A percentile compares a stretch with the other conserved stretches of the same genome.
Evolutionary conservation across 2,888 invertebrate species (phyloP).

Genomic region (Dryadula phaetusa): DNA sequence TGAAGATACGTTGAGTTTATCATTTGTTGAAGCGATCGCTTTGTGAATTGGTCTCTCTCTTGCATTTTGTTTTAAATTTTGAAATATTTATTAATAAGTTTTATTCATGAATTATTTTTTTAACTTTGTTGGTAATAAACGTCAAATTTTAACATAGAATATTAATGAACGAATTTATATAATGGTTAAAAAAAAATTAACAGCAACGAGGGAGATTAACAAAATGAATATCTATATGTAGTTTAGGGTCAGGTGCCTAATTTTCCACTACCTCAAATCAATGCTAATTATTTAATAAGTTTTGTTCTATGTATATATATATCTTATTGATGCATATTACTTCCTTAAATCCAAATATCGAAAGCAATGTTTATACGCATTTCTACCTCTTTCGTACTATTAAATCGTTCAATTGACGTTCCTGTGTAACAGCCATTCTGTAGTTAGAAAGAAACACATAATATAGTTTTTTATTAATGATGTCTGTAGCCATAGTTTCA

Average conservation of each 20-base stretch:
- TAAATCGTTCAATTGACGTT: constrained; percentile 37
- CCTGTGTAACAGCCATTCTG: constrained; percentile 37
- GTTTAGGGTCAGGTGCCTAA: constrained; percentile 28
- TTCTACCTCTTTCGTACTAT: constrained; percentile 41
- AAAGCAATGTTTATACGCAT: constrained; percentile 19
- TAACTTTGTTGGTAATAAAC: no score
- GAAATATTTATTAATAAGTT: no score
- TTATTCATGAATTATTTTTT: no score
- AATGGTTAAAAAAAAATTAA: background rate
- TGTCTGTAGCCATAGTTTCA: background rate
- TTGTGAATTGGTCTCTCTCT: background rate
- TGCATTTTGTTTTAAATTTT: background rate
- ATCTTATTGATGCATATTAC: constrained; percentile 18
- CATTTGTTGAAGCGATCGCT: background rate
- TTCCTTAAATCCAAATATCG: constrained; percentile 5
- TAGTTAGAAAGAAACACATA: constrained; percentile 11
- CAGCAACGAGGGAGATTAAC: constrained; percentile 4
- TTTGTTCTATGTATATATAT: constrained; percentile 34
- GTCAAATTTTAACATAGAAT: background rate
- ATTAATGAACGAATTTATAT: background rate
- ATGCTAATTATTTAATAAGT: constrained; percentile 45
- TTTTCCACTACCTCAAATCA: constrained; percentile 52
- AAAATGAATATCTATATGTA: constrained; percentile 11
- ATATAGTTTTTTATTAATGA: background rate
- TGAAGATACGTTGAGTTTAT: background rate